Conservation (phyloP, 2,888 invertebrate genomes). For the Limnephilus auricula region DNA sequence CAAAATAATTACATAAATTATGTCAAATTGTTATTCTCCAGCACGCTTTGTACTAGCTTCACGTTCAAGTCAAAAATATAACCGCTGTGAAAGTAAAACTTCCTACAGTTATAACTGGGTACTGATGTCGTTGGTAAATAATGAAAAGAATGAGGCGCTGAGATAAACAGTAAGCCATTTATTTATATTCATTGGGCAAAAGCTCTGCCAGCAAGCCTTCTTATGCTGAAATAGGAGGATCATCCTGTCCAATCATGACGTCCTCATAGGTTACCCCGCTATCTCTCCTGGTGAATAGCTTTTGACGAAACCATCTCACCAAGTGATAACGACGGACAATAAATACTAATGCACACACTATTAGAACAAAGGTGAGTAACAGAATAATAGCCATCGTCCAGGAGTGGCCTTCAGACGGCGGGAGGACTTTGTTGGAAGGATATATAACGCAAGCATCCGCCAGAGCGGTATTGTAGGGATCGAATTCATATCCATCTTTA, state of each 20-base stretch:
- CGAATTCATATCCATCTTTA: slow-evolving; percentile 53
- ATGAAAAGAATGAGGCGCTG: neutral
- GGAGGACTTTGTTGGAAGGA: slow-evolving; percentile 71
- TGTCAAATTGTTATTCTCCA: neutral
- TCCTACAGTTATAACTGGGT: neutral
- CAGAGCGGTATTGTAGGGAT: slow-evolving; percentile 66
- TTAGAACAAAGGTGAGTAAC: slow-evolving; percentile 73
- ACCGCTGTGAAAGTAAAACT: neutral
- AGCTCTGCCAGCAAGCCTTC: neutral
- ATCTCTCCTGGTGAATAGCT: slow-evolving; percentile 72
- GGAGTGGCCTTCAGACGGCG: slow-evolving; percentile 66
- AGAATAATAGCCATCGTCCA: slow-evolving; percentile 72
- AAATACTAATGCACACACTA: slow-evolving; percentile 72
- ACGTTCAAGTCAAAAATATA: neutral
- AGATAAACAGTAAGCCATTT: neutral
- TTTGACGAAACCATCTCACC: slow-evolving; percentile 73
- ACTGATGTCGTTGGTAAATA: neutral
- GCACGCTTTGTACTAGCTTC: neutral
- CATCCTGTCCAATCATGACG: slow-evolving; percentile 78
- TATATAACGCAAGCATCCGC: slow-evolving; percentile 67
- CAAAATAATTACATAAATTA: slow-evolving; percentile 40
- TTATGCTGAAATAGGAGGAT: slow-evolving; percentile 75
- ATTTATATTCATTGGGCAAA: slow-evolving; percentile 25
- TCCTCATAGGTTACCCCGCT: slow-evolving; percentile 76
- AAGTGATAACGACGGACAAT: slow-evolving; percentile 75